Evolutionary conservation across 2,888 invertebrate genomes (phyloP), one percentile per base, ranked within the genome.

Genomic region (Scaptomyza flava): DNA sequence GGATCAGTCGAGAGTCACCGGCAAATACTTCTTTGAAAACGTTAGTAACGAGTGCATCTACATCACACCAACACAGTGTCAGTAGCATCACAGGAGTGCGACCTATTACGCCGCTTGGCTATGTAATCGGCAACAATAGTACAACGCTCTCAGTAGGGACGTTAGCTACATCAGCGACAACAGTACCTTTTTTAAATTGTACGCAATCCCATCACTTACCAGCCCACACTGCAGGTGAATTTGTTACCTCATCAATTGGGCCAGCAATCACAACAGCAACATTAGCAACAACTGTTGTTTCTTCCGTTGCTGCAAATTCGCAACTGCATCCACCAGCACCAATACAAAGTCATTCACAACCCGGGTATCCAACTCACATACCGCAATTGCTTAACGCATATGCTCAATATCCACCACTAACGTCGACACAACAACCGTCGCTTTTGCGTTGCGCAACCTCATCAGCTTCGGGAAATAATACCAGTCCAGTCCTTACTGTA

Each of bases 361-460:
- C 79, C 48, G 84, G 76, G 17, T 89, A 89, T 72, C 73, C 67
- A 20, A 60, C 77, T 12, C 71, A 90, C 91, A 64, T 92, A 47
- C 67, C 76, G 36, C 81, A 79, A 51, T 67, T 68, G 68, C 75
- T 63, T 72, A 82, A 48, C 31, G 62, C 71, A 60, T 74, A 91
- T 92, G 64, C 92, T 92, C 81, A 81, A 33, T 70, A 72, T 12
- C 42, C 57, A 43, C 52, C 65, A 23, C 38, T 65, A 48, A 90
- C 93, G 67, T 92, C 93, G 23, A 93, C 93, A 17, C 93, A 93
- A 1, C 93, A 59, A 92, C 93, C 12, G 93, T 93, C 79, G 6
- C 91, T 93, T 53, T 92, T 93, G 48, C 67, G 64, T 17, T 82
- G 70, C 57, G 65, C 93, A 92, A 48, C 93, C 92, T 84, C 83